These are phyloP conservation scores for Phyto melanocephala DNA, from an alignment of 2,888 invertebrate genomes.

Conservation along the genomic window DNA sequence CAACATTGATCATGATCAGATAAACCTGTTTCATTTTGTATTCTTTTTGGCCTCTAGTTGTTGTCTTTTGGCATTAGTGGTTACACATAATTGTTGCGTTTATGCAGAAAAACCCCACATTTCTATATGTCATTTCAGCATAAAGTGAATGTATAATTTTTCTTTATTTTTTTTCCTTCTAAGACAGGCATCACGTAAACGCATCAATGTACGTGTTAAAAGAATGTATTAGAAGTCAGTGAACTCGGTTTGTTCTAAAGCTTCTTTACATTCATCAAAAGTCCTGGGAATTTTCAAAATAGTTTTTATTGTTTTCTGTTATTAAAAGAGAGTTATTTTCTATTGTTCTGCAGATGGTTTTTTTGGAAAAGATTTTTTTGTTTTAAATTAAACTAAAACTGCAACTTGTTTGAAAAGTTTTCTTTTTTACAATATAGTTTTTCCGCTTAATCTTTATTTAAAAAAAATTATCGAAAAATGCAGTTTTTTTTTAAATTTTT, in stretches of 20 bases:
- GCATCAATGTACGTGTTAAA: background rate
- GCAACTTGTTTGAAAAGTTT: no score
- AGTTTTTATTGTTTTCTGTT: background rate
- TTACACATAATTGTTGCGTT: background rate
- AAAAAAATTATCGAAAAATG: no score
- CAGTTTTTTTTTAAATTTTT: no score
- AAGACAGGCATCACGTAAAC: background rate
- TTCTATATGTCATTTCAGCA: conserved; percentile 44
- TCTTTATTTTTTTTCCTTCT: conserved; percentile 22
- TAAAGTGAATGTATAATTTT: conserved; percentile 47
- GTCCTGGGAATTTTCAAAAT: conserved; percentile 15
- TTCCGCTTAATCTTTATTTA: no score
- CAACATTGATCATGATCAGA: conserved; percentile 32
- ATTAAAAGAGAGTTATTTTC: no score
- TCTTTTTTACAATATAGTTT: no score
- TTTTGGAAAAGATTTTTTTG: no score
- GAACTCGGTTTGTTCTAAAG: conserved; percentile 26
- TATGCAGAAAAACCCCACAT: conserved; percentile 38
- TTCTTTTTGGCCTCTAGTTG: conserved; percentile 44
- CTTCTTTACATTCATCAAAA: background rate
- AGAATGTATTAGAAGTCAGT: conserved; percentile 27
- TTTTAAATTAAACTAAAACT: no score
- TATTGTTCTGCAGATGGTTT: no score
- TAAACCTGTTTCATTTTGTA: conserved; percentile 45
- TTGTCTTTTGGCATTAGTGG: conserved; percentile 21